Conservation (phyloP, 2,113 vertebrate genomes). For the Carassius carassius region DNA sequence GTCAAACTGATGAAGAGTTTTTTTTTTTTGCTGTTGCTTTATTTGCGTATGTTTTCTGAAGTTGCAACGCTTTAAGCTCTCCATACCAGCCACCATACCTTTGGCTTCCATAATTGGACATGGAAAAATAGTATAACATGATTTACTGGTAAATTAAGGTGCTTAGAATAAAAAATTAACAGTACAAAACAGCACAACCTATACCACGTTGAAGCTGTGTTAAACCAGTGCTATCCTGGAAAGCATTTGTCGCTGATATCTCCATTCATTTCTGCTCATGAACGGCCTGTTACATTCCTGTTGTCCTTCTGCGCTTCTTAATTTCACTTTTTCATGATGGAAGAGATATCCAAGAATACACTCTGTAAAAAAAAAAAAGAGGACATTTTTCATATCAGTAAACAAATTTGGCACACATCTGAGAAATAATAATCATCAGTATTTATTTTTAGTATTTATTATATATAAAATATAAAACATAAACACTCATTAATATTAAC, state of each 20-base stretch:
- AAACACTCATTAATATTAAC: too few relatives aligned
- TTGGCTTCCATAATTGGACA: slow-evolving; percentile 32
- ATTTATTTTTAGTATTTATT: too few relatives aligned
- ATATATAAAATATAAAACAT: too few relatives aligned
- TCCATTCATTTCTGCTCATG: slow-evolving; percentile 48
- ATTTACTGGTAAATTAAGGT: slow-evolving; percentile 61
- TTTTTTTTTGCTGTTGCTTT: too few relatives aligned
- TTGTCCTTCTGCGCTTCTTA: slow-evolving; percentile 20
- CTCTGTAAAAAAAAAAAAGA: slow-evolving; percentile 76
- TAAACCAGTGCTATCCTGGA: slow-evolving; percentile 52
- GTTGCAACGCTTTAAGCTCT: too few relatives aligned
- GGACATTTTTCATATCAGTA: slow-evolving; percentile 18
- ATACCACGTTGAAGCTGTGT: slow-evolving; percentile 40
- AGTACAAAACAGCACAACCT: slow-evolving; percentile 43
- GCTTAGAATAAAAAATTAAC: slow-evolving; percentile 57
- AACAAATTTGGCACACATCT: not conserved
- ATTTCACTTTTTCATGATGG: slow-evolving; percentile 94
- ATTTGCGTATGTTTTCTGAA: too few relatives aligned
- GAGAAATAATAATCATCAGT: too few relatives aligned
- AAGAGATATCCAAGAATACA: slow-evolving; percentile 92
- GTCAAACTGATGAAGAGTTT: too few relatives aligned
- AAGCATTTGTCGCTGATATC: slow-evolving; percentile 58
- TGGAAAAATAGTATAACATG: slow-evolving; percentile 4
- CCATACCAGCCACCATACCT: too few relatives aligned
- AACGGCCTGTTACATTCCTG: slow-evolving; percentile 19